Percentiles rank a stretch among this genome's conserved stretches.
Evolutionary conservation across 1,140 invertebrate genomes (phyloP).

Genomic region (Monomorium pharaonis): DNA sequence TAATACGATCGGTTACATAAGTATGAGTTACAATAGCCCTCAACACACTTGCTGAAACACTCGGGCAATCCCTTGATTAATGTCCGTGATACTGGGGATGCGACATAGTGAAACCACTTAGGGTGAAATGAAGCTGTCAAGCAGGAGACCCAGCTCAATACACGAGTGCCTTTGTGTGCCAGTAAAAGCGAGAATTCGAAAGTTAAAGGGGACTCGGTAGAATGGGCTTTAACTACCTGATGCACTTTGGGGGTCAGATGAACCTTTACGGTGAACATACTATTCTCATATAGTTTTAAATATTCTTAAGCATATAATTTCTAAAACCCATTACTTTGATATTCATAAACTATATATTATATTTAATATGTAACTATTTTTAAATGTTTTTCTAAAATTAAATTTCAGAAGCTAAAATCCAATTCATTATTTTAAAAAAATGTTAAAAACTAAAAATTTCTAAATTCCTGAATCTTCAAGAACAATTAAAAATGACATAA

Average conservation of each 20-base stretch:
- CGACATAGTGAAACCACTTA: conserved; percentile 42
- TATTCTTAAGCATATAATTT: neutral
- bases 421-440: neutral
- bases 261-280: neutral
- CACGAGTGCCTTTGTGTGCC: conserved; percentile 3
- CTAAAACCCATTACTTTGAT: neutral
- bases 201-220: conserved; percentile 3
- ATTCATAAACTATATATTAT: neutral
- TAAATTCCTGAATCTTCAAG: neutral
- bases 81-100: conserved; percentile 24
- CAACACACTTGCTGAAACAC: conserved; percentile 37
- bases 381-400: neutral
- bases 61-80: conserved; percentile 47
- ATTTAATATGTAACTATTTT: neutral
- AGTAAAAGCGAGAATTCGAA: conserved; percentile 32
- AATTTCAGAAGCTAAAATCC: neutral
- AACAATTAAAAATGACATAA: neutral
- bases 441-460: neutral
- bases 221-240: conserved; percentile 41
- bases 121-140: conserved; percentile 49
- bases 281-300: neutral
- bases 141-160: conserved; percentile 37
- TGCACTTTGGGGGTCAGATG: conserved; percentile 5
- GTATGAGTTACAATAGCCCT: conserved; percentile 28
- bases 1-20: conserved; percentile 22